Evolutionary conservation across 2,888 invertebrate species (phyloP), one percentile per base, ranked within the genome.

Genomic region (Agrypnus murinus): DNA sequence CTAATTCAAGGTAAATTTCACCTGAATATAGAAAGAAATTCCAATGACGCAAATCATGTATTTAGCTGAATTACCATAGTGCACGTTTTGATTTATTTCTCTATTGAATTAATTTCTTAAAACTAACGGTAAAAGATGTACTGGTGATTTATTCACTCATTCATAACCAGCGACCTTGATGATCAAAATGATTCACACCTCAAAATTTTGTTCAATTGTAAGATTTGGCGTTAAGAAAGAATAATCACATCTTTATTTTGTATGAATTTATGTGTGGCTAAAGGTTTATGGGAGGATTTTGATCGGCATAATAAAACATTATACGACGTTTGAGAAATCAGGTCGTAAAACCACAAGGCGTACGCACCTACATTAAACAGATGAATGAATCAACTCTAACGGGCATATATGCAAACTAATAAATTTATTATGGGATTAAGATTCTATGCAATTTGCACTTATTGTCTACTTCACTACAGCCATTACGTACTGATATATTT

Each of bases 341-440:
- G 68, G 68, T 68, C 68, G 68, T 68, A 62, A 68, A 68, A 68
- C 68, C 68, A 46, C 68, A 68, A 67, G 55, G 55, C 62, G 68
- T 57, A 68, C 62, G 62, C 62, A 68, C 68, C 60, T 68, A 68
- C 68, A 68, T 68, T 60, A 48, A 64, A 55, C 43, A 62, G 36
- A 62, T 55, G 62, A 62, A 68, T 68, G 68, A 68, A 68, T 68
- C 62, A 68, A 59, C 66, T 34, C 34, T 55, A 32, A 40, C 50
- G 50, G 38, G 66, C 59, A 62, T 62, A 60, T 68, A 62, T 60
- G 60, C 60, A 60, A 38, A 67, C 59, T 59, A 36, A 59, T 53
- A 48, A 65, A 58, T 57, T 65, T 55, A 65, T 65, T 65, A 40
- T 50, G 34, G 15, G n/a, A 58, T 46, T 57, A 64, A 50, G 15